A percentile compares a stretch with the other conserved stretches of the same genome.
phyloP scores from a whole-genome alignment of 2,888 invertebrate genomes.

The Disparrhopalites patrizii region DNA sequence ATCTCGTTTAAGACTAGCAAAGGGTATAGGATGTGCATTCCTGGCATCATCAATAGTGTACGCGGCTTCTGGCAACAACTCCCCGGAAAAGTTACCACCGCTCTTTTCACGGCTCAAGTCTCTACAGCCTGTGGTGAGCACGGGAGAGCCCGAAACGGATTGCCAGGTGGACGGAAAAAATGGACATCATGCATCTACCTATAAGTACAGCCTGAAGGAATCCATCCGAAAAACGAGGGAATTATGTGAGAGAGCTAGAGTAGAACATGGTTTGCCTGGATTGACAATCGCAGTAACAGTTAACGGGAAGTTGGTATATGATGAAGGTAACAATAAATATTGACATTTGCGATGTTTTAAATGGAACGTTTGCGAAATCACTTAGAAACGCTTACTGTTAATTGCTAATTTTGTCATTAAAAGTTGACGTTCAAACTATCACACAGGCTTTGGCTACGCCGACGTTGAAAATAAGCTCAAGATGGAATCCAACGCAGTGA shows the following conservation, averaged over 20 bases:
- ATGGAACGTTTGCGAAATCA: neutral
- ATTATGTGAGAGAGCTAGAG: slow-evolving; percentile 44
- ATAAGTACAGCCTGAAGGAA: slow-evolving; percentile 27
- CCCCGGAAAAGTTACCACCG: neutral
- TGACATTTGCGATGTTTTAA: neutral
- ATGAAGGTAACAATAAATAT: slow-evolving; percentile 50
- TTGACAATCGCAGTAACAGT: slow-evolving; percentile 54
- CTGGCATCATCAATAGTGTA: slow-evolving; percentile 7
- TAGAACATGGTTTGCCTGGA: slow-evolving; percentile 52
- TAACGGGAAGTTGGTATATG: slow-evolving; percentile 54
- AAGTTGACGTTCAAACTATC: neutral
- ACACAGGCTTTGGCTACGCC: slow-evolving; percentile 55
- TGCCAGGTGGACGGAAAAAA: neutral
- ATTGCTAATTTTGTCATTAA: neutral
- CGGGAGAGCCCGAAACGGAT: neutral
- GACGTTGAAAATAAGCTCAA: slow-evolving; percentile 57
- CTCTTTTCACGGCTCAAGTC: no score
- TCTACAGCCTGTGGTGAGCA: no score
- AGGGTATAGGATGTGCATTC: slow-evolving; percentile 10
- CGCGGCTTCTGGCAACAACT: neutral
- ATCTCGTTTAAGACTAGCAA: neutral
- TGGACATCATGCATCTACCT: neutral
- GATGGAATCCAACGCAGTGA: slow-evolving; percentile 54
- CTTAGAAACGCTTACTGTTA: neutral
- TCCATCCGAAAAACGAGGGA: slow-evolving; percentile 42